Conservation (phyloP, 2,113 vertebrate genomes). For the Paratilapia polleni region DNA sequence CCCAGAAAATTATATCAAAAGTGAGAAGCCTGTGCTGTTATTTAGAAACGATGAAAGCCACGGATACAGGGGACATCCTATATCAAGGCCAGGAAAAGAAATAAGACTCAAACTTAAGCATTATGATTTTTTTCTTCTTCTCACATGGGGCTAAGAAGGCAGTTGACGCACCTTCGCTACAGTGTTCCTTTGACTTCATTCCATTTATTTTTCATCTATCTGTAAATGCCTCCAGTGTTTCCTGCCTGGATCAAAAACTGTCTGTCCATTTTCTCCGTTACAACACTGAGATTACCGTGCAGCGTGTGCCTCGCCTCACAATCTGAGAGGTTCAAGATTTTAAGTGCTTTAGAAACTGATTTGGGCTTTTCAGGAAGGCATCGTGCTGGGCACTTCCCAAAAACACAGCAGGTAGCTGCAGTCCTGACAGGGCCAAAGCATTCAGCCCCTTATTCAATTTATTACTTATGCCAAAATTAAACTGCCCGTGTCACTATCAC, state of each 20-base stretch:
- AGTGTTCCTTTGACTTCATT: slow-evolving; percentile 45
- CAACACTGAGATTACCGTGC: slow-evolving; percentile 44
- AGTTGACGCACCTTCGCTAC: not conserved
- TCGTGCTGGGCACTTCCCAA: slow-evolving; percentile 25
- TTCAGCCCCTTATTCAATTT: slow-evolving; percentile 6
- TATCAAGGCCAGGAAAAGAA: slow-evolving; percentile 1
- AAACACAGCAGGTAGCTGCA: slow-evolving; percentile 42
- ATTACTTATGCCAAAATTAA: slow-evolving; percentile 1
- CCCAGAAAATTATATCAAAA: slow-evolving; percentile 41
- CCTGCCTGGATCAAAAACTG: slow-evolving; percentile 41
- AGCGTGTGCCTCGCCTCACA: slow-evolving; percentile 34
- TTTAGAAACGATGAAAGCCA: slow-evolving; percentile 31
- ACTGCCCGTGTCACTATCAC: not conserved
- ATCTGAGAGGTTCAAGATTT: slow-evolving; percentile 31
- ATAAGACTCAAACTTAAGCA: slow-evolving; percentile 8
- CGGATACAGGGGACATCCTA: not conserved
- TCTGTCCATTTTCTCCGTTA: slow-evolving; percentile 37
- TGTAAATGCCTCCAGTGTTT: slow-evolving; percentile 39
- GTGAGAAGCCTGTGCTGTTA: slow-evolving; percentile 3
- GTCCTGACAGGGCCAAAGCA: slow-evolving; percentile 23
- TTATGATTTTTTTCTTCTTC: slow-evolving; percentile 4
- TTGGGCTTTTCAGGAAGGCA: slow-evolving; percentile 35
- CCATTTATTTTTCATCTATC: slow-evolving; percentile 35
- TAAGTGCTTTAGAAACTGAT: slow-evolving; percentile 32
- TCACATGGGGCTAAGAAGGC: not conserved